These are phyloP conservation scores for Trachurus trachurus DNA, from an alignment of 2,797 vertebrate genomes.

Conservation along the genomic window DNA sequence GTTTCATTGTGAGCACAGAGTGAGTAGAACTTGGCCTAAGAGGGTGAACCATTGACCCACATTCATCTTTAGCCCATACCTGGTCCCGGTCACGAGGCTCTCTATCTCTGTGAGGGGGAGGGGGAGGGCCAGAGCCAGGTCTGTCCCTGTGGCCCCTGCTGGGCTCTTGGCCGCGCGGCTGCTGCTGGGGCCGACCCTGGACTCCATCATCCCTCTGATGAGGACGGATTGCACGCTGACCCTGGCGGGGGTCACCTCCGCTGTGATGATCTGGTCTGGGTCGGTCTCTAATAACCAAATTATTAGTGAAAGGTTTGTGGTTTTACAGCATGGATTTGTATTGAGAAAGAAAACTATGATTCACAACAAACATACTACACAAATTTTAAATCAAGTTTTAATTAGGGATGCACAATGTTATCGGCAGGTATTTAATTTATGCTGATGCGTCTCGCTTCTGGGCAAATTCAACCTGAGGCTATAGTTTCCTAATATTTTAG, in stretches of 20 bases:
- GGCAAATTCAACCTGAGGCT: too few species aligned
- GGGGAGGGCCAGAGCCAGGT: slow-evolving; percentile 74
- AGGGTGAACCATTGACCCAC: too few species aligned
- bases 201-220: slow-evolving; percentile 73
- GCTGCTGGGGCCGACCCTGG: slow-evolving; percentile 80
- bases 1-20: too few species aligned
- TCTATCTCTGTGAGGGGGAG: slow-evolving; percentile 79
- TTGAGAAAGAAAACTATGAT: background rate
- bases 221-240: slow-evolving; percentile 52
- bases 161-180: slow-evolving; percentile 90
- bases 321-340: background rate
- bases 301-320: background rate
- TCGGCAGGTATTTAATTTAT: too few species aligned
- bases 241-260: slow-evolving; percentile 62
- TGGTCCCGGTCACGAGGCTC: slow-evolving; percentile 70
- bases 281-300: slow-evolving; percentile 67
- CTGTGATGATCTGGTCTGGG: slow-evolving; percentile 65
- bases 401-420: too few species aligned
- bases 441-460: too few species aligned
- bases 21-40: too few species aligned
- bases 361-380: too few species aligned
- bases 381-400: too few species aligned
- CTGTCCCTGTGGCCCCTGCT: slow-evolving; percentile 71
- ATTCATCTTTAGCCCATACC: slow-evolving; percentile 37
- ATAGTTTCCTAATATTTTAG: too few species aligned